These are phyloP conservation scores for Nyctibius grandis DNA, from an alignment of 2,797 vertebrate genomes.

Conservation along the genomic window DNA sequence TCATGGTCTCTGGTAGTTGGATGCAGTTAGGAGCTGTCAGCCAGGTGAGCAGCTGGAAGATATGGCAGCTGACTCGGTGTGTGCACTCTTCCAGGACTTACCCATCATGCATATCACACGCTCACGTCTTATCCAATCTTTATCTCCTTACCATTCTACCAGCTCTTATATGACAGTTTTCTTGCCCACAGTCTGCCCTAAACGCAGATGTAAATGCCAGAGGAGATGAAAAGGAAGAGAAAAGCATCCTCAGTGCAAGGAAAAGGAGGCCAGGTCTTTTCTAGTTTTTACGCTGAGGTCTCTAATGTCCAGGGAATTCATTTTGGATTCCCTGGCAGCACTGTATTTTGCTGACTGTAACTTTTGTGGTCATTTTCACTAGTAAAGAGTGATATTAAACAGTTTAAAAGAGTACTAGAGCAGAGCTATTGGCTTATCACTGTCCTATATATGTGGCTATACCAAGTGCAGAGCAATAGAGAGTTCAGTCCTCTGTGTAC, in stretches of 20 bases:
- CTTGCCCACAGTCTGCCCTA: neutral
- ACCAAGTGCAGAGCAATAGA: neutral
- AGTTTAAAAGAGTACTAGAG: neutral
- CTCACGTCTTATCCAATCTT: neutral
- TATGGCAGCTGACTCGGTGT: neutral
- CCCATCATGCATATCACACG: neutral
- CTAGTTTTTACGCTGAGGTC: neutral
- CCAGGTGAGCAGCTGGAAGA: conserved; percentile 10
- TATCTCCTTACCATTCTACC: neutral
- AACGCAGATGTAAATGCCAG: neutral
- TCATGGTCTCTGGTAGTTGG: neutral
- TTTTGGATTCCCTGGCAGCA: neutral
- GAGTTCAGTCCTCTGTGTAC: neutral
- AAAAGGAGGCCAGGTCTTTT: neutral
- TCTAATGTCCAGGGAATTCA: neutral
- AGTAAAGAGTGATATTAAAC: neutral
- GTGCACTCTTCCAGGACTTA: neutral
- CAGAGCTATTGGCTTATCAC: neutral
- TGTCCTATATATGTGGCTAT: rapidly evolving
- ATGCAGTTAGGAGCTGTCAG: neutral
- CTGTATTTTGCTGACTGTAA: neutral
- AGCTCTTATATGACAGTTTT: neutral
- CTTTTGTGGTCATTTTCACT: neutral
- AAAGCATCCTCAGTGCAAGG: neutral
- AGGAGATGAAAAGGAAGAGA: neutral